Percentiles rank a stretch among this genome's conserved stretches.
These are phyloP conservation scores for Sitobion miscanthi DNA, from an alignment of 1,140 invertebrate species.

Conservation along the genomic window DNA sequence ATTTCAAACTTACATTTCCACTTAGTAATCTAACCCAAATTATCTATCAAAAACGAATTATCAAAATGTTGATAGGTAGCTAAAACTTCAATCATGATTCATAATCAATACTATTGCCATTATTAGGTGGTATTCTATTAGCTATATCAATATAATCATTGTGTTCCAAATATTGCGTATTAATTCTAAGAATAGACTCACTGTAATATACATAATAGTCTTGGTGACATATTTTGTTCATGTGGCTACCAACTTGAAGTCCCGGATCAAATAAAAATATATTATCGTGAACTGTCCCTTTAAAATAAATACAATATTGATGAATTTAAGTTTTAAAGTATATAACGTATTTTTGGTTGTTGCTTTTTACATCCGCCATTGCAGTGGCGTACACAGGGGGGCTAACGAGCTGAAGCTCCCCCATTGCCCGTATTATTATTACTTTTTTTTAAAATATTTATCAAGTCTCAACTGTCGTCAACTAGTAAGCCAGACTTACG, in stretches of 20 bases:
- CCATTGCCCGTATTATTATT: too few relatives aligned
- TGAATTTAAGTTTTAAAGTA: too few relatives aligned
- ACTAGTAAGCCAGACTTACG: too few relatives aligned
- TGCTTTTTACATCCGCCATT: neutral
- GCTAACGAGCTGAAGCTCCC: too few relatives aligned
- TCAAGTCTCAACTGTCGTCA: too few relatives aligned
- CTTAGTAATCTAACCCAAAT: neutral
- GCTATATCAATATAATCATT: neutral
- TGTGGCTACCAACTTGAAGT: neutral
- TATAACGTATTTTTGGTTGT: too few relatives aligned
- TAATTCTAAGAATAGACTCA: neutral
- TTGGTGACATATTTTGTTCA: neutral
- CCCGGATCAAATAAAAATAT: neutral
- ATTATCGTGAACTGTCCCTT: neutral
- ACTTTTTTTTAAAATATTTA: too few relatives aligned
- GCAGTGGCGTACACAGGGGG: too few relatives aligned
- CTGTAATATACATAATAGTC: neutral
- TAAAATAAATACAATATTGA: too few relatives aligned
- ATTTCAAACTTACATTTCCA: neutral
- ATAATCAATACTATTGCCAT: neutral
- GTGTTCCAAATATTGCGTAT: neutral
- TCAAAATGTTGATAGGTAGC: neutral
- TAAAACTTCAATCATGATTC: neutral
- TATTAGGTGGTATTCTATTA: neutral
- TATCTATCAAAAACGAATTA: neutral